These are phyloP conservation scores for Unio pictorum DNA, from an alignment of 2,888 invertebrate genomes.

Conservation along the genomic window DNA sequence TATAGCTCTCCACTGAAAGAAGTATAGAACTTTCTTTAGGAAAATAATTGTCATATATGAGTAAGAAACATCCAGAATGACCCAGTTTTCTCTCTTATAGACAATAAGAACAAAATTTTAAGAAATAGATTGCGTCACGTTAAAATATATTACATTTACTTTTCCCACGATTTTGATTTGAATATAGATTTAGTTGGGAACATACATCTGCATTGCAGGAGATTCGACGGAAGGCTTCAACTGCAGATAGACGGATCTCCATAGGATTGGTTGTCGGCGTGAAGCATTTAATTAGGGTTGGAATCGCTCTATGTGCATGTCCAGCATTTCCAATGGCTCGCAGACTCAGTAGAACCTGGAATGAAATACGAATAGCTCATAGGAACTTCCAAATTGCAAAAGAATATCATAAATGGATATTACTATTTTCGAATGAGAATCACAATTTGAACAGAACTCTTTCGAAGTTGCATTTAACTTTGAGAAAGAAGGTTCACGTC, in stretches of 20 bases:
- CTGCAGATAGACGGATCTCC: slow-evolving; percentile 83
- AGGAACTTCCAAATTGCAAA: too few species aligned
- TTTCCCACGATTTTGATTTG: neutral
- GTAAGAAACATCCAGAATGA: too few species aligned
- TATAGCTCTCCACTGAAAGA: slow-evolving; percentile 52
- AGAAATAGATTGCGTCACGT: neutral
- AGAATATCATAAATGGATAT: too few species aligned
- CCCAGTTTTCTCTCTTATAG: too few species aligned
- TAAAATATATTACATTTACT: neutral
- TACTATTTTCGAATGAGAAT: too few species aligned
- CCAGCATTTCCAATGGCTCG: slow-evolving; percentile 94
- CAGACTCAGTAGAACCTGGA: slow-evolving; percentile 79
- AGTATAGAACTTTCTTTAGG: neutral
- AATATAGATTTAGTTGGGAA: neutral
- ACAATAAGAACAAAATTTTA: neutral
- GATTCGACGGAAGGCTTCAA: slow-evolving; percentile 84
- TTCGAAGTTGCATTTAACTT: too few species aligned
- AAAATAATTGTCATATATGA: too few species aligned
- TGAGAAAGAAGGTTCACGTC: too few species aligned
- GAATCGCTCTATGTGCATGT: slow-evolving; percentile 73
- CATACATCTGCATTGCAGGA: slow-evolving; percentile 76
- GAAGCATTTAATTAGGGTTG: slow-evolving; percentile 58
- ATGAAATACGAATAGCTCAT: neutral
- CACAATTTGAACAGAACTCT: too few species aligned
- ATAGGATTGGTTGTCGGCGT: slow-evolving; percentile 77